Evolutionary conservation across 2,888 invertebrate genomes (phyloP).

Genomic region (Lepidochitona cinerea): DNA sequence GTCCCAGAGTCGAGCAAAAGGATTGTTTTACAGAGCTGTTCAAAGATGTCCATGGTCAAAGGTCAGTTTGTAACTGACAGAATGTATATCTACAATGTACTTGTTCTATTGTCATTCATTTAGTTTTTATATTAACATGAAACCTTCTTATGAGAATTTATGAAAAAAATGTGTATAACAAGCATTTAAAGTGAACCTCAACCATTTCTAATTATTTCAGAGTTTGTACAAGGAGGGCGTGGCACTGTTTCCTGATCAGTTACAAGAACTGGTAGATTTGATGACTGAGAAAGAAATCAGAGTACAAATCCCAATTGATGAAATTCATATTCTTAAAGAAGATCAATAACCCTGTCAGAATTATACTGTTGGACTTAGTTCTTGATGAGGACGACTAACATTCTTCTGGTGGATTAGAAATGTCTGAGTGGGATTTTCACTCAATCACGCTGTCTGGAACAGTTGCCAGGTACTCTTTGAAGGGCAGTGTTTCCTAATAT

Average conservation of each 20-base stretch:
- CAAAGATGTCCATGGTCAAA: constrained; percentile 72
- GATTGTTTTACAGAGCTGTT: constrained; percentile 69
- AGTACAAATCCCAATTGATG: constrained; percentile 71
- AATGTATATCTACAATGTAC: background rate
- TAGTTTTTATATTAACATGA: no score
- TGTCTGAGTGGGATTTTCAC: no score
- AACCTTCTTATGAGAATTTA: no score
- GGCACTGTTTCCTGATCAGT: constrained; percentile 58
- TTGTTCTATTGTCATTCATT: background rate
- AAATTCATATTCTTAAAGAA: constrained; percentile 61
- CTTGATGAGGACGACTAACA: no score
- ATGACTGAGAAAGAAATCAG: constrained; percentile 72
- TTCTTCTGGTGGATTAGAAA: no score
- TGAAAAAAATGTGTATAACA: no score
- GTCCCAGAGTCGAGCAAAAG: constrained; percentile 53
- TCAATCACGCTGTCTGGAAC: no score
- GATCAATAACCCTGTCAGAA: no score
- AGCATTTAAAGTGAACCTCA: no score
- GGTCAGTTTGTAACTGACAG: constrained; percentile 46
- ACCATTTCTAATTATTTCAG: constrained; percentile 48
- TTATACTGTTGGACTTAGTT: no score
- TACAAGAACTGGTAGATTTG: constrained; percentile 69
- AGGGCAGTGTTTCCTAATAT: no score
- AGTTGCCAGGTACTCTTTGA: no score
- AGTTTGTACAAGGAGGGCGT: constrained; percentile 69